Evolutionary conservation across 2,113 vertebrate species (phyloP), one percentile per base, ranked within the genome.

Genomic region (Aptenodytes patagonicus): DNA sequence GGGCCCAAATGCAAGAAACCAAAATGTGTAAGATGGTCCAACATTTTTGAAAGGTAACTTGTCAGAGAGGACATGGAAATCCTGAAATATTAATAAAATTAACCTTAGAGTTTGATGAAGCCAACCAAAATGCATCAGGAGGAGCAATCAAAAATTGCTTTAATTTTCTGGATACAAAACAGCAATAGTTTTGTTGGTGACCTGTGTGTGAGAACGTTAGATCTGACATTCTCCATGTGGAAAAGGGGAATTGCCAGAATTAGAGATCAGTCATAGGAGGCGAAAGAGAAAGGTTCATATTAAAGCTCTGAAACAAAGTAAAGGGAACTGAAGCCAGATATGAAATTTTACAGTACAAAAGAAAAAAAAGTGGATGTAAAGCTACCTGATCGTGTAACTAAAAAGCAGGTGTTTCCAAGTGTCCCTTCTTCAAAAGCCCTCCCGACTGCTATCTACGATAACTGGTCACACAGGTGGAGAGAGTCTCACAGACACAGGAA

Each of bases 401-500:
- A 44, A 80, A 61, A 77, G 62, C 87, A 95, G 66, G 84, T 92
- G 92, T 83, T 96, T 11, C 46, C 62, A 52, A 46, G 64, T 57
- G 71, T 42, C 21, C 34, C 7, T 32, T 46, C 81, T 95, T 90
- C 90, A 93, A 77, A 91, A 76, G 61, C 18, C 25, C 24, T 66
- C 18, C 62, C 4, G 31, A 57, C 93, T 26, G 79, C 64, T 96
- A 38, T 51, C 90, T 28, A 1, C 64, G 93, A 89, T 93, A 97
- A 95, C 55, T 82, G 79, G 40, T 40, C 70, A 64, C 84, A 89
- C 99, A 99, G 99, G 97, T 99, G 99, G 87, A 58, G 40, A 70
- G 96, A 96, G 89, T 99, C 99, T 96, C 99, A 99, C 97, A 68
- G 65, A 46, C 91, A 97, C 97, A 96, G 98, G 90, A 82, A 89